These are phyloP conservation scores for Pipistrellus pygmaeus DNA, from an alignment of 2,797 vertebrate species.

Conservation along the genomic window DNA sequence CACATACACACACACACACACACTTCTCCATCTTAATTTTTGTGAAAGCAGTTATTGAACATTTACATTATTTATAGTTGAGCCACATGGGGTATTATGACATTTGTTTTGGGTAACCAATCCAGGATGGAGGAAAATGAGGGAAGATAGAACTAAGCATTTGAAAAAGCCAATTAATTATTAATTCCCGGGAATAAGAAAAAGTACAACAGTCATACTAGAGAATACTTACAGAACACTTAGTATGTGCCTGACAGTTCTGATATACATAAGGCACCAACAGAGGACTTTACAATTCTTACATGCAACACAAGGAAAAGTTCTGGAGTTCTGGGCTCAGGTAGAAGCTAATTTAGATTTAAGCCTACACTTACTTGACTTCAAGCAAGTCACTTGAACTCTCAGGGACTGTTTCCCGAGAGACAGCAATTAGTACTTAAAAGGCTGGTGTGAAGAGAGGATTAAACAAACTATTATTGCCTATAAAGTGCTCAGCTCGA, in stretches of 20 bases:
- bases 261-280: background rate
- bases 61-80: background rate
- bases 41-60: background rate
- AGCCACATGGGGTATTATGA: background rate
- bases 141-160: background rate
- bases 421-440: background rate
- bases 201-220: background rate
- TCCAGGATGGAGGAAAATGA: background rate
- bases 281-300: background rate
- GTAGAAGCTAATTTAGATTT: background rate
- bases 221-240: background rate
- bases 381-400: background rate
- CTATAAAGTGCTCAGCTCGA: background rate
- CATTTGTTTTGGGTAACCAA: slow-evolving; percentile 12
- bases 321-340: background rate
- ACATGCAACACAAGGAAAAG: background rate
- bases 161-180: slow-evolving; percentile 39
- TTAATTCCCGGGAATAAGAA: slow-evolving; percentile 13
- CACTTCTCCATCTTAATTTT: background rate
- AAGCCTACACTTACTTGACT: background rate
- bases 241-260: background rate
- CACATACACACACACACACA: too few relatives aligned
- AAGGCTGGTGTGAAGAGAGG: background rate
- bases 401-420: background rate
- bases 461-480: background rate